Conservation (phyloP, 2,888 invertebrate species). For the Corythucha ciliata region DNA sequence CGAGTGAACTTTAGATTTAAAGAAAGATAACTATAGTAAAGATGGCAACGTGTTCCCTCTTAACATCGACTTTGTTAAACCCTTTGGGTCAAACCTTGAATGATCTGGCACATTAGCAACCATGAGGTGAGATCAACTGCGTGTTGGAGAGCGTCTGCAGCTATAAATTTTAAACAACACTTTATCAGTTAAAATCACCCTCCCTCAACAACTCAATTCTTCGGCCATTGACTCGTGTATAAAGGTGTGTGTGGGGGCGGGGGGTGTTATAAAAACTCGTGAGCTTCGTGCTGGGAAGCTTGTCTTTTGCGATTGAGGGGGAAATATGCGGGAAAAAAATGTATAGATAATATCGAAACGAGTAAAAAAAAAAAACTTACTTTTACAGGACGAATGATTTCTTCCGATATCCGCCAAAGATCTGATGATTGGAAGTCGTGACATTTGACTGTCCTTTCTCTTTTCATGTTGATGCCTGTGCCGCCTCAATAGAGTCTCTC, state of each 20-base stretch:
- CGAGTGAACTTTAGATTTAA: no score
- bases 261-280: no score
- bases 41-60: no score
- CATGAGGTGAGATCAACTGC: constrained; percentile 49
- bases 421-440: constrained; percentile 76
- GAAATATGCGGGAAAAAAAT: not conserved
- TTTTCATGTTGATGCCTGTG: constrained; percentile 89
- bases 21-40: no score
- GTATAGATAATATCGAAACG: no score
- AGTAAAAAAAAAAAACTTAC: constrained; percentile 55
- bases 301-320: not conserved
- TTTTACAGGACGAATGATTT: constrained; percentile 90
- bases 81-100: constrained; percentile 47
- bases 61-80: no score
- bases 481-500: constrained; percentile 73
- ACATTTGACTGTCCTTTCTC: constrained; percentile 61
- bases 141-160: constrained; percentile 37
- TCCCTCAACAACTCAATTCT: no score
- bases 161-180: no score
- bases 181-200: no score
- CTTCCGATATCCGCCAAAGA: constrained; percentile 93
- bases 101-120: constrained; percentile 46
- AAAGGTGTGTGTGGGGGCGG: no score
- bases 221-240: no score
- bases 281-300: no score